Conservation (phyloP, 2,888 invertebrate species). For the Stenoptilia bipunctidactyla region DNA sequence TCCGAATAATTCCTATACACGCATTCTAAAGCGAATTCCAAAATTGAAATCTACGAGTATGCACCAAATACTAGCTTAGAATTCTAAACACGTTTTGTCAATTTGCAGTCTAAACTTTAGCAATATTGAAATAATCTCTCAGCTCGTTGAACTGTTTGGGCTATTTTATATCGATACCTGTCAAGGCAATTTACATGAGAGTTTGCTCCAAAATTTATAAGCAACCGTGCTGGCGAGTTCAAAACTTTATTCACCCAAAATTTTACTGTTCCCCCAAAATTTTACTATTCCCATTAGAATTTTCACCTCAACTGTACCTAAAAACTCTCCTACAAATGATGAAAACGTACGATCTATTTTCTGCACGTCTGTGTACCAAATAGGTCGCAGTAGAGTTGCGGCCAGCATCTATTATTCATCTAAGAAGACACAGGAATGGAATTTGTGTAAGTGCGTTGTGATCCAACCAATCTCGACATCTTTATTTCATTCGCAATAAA, state of each 20-base stretch:
- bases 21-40: slow-evolving; percentile 30
- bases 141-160: background rate
- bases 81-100: slow-evolving; percentile 8
- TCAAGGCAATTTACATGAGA: too few relatives aligned
- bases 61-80: slow-evolving; percentile 4
- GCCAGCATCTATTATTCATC: slow-evolving; percentile 62
- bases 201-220: background rate
- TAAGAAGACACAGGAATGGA: slow-evolving; percentile 59
- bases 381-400: slow-evolving; percentile 34
- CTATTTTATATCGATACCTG: too few relatives aligned
- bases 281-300: background rate
- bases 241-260: slow-evolving; percentile 1
- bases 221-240: slow-evolving; percentile 4
- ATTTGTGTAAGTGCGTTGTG: slow-evolving; percentile 67
- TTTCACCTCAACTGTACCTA: background rate
- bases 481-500: slow-evolving; percentile 64
- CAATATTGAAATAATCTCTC: background rate
- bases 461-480: slow-evolving; percentile 60
- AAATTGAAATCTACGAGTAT: slow-evolving; percentile 31
- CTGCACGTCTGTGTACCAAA: slow-evolving; percentile 21
- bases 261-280: background rate
- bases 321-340: background rate
- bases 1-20: slow-evolving; percentile 37
- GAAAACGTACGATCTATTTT: background rate
- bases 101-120: slow-evolving; percentile 1